phyloP scores from a whole-genome alignment of 1,140 invertebrate species.

The Euura saliciscinereae region DNA sequence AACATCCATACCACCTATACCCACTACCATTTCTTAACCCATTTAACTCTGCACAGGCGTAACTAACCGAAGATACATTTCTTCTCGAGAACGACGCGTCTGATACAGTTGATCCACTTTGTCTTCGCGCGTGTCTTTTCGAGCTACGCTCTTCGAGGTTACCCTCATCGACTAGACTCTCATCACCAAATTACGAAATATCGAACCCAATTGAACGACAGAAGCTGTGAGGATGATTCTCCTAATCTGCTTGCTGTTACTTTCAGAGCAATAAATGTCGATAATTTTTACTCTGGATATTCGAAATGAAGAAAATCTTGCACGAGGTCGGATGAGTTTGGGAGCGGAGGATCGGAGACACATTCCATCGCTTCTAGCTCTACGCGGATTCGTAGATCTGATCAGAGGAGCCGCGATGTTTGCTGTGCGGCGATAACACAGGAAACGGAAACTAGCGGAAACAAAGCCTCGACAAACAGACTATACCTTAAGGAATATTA shows the following conservation, averaged over 20 bases:
- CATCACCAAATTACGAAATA: no score
- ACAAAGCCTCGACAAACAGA: conserved; percentile 55
- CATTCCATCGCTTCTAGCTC: neutral
- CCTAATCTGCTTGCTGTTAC: no score
- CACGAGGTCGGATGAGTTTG: no score
- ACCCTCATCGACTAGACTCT: no score
- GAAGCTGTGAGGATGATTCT: no score
- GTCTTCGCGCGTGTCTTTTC: neutral
- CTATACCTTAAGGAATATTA: conserved; percentile 41
- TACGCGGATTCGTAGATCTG: conserved; percentile 42
- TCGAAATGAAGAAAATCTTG: no score
- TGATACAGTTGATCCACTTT: conserved; percentile 7
- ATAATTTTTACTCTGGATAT: no score
- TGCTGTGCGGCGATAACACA: conserved; percentile 40
- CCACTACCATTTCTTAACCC: neutral
- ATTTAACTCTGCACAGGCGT: neutral
- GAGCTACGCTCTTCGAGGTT: no score
- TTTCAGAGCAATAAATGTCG: no score
- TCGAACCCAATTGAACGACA: no score
- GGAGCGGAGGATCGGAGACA: no score
- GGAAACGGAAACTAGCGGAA: conserved; percentile 60
- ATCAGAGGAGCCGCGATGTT: conserved; percentile 51
- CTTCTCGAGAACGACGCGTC: neutral
- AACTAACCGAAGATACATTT: neutral
- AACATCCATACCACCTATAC: neutral